Base-by-base conservation (phyloP, 2,888 invertebrate species). In the Cistogaster globosa region DNA sequence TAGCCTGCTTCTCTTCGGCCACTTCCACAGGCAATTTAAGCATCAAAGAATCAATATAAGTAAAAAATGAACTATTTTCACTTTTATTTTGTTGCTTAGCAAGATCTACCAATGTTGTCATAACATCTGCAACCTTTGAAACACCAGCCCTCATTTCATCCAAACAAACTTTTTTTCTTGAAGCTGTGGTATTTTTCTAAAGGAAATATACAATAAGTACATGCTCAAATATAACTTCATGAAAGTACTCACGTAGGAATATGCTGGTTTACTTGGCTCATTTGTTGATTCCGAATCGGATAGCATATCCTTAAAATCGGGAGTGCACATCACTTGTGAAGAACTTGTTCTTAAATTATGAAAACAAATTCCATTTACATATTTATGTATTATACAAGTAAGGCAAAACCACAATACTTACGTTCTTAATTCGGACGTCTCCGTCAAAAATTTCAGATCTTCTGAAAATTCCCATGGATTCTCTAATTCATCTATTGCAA, bases 71-170 rank as follows among this genome's bases (percentile, higher is more conserved):
- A 14, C 16, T 22, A 16, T 69, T 58, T 38, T 38, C 38, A 9
- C 26, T 68, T 45, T 48, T 26, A 6, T 42, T 38, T 42, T 38
- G 20, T 18, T n/a, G 9, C 32, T 68, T 68, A 36, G 53, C 68
- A 1, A 69, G 14, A 57, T 69, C 42, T 16, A 45, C 69, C n/a
- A 69, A 20, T n/a, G 69, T 57, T 38, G 38, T 38, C 38, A 38
- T 38, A 38, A 38, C 38, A 18, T 71, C 58, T 11, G 69, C 42
- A 2, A 69, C 55, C n/a, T 69, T 69, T 5, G 69, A 14, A 22
- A 69, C 69, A n/a, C 69, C 55, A 36, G 55, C 69, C 38, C 22
- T 42, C 57, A 69, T 69, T 18, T 69, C 68, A 20, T 38, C 53
- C 7, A 68, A 38, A 38, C 18, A 55, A 0, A 55, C 1, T 32